Percentiles rank a stretch among this genome's conserved stretches.
Evolutionary conservation across 2,113 vertebrate genomes (phyloP).

Genomic region (Astur gentilis): DNA sequence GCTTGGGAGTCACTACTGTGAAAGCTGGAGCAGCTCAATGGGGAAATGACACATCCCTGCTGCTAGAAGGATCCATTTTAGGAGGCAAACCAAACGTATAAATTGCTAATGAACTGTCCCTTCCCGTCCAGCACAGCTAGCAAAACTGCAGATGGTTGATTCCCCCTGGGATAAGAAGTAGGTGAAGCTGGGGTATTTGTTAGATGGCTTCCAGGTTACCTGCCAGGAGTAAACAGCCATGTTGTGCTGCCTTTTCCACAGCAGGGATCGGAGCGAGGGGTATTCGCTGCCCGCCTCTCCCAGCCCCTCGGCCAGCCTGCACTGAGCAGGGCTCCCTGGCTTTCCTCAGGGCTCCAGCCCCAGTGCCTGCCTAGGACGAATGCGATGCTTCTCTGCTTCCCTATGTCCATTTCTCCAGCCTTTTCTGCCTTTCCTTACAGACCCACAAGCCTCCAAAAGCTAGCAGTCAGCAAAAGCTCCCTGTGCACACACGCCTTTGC

Average conservation of each 20-base stretch:
- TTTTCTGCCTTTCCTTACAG: not conserved
- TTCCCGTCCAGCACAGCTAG: conserved; percentile 14
- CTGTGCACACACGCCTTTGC: not conserved
- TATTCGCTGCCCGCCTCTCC: not conserved
- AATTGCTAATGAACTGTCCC: conserved; percentile 37
- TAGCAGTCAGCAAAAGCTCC: not conserved
- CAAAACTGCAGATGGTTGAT: conserved; percentile 23
- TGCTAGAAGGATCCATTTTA: conserved; percentile 22
- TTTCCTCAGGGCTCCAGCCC: not conserved
- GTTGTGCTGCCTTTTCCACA: not conserved
- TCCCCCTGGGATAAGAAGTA: conserved; percentile 19
- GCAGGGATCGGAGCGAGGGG: not conserved
- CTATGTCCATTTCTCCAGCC: not conserved
- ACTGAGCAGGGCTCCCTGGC: not conserved
- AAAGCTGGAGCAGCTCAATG: not conserved
- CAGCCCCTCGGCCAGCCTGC: rapidly evolving
- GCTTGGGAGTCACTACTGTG: not conserved
- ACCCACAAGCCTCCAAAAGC: not conserved
- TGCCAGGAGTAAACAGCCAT: not conserved
- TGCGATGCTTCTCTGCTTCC: not conserved
- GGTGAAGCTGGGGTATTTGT: conserved; percentile 9
- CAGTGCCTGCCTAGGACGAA: not conserved
- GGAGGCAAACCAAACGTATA: not conserved
- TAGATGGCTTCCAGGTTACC: conserved; percentile 7
- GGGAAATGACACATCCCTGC: conserved; percentile 32